Conservation (phyloP, 2,888 invertebrate species). For the Pycnomerus fuliginosus region DNA sequence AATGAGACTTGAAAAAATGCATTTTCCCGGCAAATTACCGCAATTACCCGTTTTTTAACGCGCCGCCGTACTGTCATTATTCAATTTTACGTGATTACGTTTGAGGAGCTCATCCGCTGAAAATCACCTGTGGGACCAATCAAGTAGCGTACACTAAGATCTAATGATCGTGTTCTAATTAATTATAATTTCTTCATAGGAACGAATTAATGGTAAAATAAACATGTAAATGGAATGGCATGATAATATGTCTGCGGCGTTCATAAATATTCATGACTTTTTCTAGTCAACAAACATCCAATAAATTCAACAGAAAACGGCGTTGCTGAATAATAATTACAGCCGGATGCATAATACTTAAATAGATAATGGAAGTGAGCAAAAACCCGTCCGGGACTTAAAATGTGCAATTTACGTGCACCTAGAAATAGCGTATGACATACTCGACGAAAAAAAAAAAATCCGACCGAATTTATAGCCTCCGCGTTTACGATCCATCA, state of each 20-base stretch:
- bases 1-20: background rate
- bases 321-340: slow-evolving; percentile 33
- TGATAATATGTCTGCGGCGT: slow-evolving; percentile 12
- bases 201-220: slow-evolving; percentile 17
- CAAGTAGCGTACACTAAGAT: too few species aligned
- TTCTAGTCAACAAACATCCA: slow-evolving; percentile 47
- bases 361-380: slow-evolving; percentile 27
- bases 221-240: slow-evolving; percentile 22
- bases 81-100: too few species aligned
- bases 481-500: slow-evolving; percentile 20
- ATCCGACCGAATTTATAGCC: too few species aligned
- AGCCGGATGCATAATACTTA: slow-evolving; percentile 32
- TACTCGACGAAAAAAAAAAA: slow-evolving; percentile 12
- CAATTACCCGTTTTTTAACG: background rate
- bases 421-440: slow-evolving; percentile 23
- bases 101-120: too few species aligned
- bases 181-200: slow-evolving; percentile 17
- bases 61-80: background rate
- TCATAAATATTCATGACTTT: slow-evolving; percentile 23
- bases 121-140: too few species aligned
- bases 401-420: slow-evolving; percentile 18
- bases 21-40: background rate
- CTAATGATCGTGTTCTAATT: slow-evolving; percentile 11
- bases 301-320: slow-evolving; percentile 30
- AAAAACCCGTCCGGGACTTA: slow-evolving; percentile 19